Evolutionary conservation across 2,888 invertebrate species (phyloP).

Genomic region (Gibbula magus): DNA sequence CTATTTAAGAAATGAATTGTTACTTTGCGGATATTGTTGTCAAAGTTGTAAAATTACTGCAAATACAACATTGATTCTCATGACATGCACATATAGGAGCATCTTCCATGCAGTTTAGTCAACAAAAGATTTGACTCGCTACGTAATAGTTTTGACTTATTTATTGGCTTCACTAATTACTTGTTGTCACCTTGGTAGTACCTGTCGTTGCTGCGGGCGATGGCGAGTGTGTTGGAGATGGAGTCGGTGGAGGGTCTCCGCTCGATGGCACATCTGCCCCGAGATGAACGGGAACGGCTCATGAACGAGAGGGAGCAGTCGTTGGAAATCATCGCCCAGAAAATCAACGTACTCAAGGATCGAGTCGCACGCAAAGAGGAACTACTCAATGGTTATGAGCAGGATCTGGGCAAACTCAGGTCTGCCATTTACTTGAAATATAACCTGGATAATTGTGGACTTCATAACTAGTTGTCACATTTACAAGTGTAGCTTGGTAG

Average conservation of each 20-base stretch:
- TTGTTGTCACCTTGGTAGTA: constrained; percentile 52
- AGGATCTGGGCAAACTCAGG: constrained; percentile 73
- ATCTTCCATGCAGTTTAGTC: no score
- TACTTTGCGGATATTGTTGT: no score
- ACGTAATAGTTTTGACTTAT: no score
- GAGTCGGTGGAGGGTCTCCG: constrained; percentile 69
- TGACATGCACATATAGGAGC: no score
- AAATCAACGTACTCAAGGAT: constrained; percentile 67
- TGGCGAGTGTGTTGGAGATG: constrained; percentile 67
- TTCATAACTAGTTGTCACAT: background rate
- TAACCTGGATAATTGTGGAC: background rate
- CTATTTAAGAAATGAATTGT: no score
- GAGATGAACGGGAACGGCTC: constrained; percentile 69
- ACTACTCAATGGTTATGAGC: constrained; percentile 73
- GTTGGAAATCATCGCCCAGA: constrained; percentile 62
- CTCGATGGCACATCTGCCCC: constrained; percentile 72
- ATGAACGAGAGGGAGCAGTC: constrained; percentile 64
- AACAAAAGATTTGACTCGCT: no score
- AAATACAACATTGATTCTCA: no score
- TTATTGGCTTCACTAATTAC: no score
- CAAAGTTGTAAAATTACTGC: no score
- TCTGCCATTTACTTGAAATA: constrained; percentile 36
- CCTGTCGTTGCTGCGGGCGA: constrained; percentile 64
- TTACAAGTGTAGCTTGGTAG: no score
- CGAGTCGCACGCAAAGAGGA: constrained; percentile 71